Evolutionary conservation across 2,888 invertebrate genomes (phyloP), one percentile per base, ranked within the genome.

Genomic region (Seladonia tumulorum): DNA sequence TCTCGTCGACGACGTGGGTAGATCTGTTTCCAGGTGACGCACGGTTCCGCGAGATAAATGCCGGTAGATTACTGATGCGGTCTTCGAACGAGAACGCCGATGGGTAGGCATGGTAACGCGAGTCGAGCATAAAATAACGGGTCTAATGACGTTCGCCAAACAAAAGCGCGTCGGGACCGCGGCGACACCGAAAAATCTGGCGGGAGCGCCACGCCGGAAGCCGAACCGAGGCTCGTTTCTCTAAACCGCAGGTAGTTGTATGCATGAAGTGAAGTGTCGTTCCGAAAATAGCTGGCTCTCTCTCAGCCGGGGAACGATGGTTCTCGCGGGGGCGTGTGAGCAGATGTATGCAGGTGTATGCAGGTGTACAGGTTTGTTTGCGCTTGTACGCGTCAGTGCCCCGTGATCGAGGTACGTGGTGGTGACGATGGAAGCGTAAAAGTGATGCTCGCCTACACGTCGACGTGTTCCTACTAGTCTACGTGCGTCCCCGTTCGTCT

Each of bases 231-330:
- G 78, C 60, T 83, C 87, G 78, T 80, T 79, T 72, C 80, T 78
- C 68, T 71, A 79, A 81, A 87, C 87, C 78, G 29, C 79, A 75
- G 76, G 60, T 74, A 82, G 76, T 53, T 76, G 71, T 77, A 79
- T 79, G 68, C 73, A 49, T 49, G 60, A 72, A 72, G 87, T 42
- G 74, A 76, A 79, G 83, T 80, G 81, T 83, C 80, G 80, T 73
- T 76, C 14, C 76, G 83, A 86, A 87, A 86, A 87, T 87, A 86
- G 80, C 78, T 77, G 72, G 47, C 45, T 72, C 77, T 60, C 60
- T 22, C 45, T 76, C 63, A 71, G 49, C 74, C 42, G 79, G 57
- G 53, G 39, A 74, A 68, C 74, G 82, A 70, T 79, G 68, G 47
- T 25, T 60, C 16, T 60, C 22, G 25, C 75, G 18, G 47, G 39